Evolutionary conservation across 64 coral and sea anemone genomes (phyloP), one percentile per base, ranked within the genome.

Genomic region (Anthopleura sola): DNA sequence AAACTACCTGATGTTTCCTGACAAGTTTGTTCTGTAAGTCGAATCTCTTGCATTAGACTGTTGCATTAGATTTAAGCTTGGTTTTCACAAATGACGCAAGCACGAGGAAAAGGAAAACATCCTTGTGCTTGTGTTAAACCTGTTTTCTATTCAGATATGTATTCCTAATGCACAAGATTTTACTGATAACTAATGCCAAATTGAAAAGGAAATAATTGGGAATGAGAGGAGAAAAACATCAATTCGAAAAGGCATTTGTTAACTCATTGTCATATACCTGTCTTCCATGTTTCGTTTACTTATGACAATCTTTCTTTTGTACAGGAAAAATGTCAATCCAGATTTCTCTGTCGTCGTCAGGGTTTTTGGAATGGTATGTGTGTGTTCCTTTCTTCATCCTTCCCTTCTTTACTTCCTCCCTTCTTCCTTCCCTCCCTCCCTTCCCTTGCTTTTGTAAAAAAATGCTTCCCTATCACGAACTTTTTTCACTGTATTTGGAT

Each of bases 1-100:
- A 8, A 96, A 90, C 23, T 89, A 87, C n/a, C 55, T 96, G 16
- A 47, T 78, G 28, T 96, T 96, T 78, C 90, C 94, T 66, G 84
- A 96, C 26, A 96, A 96, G 80, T 96, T 96, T 83, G 85, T 92
- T 14, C 82, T 92, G 94, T 96, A 87, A 92, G 94, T 92, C 66
- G n/a, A 21, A n/a, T 3, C 23, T 62, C 1, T 46, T 71, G 46
- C 2, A 68, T 40, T 51, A n/a, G n/a, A n/a, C n/a, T n/a, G n/a
- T n/a, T n/a, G n/a, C 11, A 38, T 64, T 68, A 28, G 17, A n/a
- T n/a, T 68, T 85, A 16, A 33, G 58, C 58, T 21, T n/a, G 58
- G 58, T 23, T 53, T 53, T 13, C 50, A 53, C 6, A 12, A 53
- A 14, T 12, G 7, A 53, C 50, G 13, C 50, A 53, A 53, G 50